Conservation (phyloP, 1,140 invertebrate genomes). For the Batillaria attramentaria region DNA sequence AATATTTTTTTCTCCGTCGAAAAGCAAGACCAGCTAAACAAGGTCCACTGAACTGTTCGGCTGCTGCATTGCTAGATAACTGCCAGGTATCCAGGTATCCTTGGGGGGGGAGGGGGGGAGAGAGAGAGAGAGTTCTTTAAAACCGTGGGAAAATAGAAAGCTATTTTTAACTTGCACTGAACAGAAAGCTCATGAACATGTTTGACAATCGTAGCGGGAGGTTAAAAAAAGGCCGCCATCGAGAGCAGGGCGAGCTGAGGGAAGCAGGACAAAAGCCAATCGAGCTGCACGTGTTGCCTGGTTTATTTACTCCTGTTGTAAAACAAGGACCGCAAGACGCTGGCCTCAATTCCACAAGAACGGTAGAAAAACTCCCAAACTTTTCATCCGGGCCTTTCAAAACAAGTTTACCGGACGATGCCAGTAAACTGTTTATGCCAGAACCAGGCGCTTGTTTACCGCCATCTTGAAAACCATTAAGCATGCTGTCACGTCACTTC, state of each 20-base stretch:
- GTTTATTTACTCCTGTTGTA: constrained; percentile 36
- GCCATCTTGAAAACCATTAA: constrained; percentile 36
- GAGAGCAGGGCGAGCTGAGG: no score
- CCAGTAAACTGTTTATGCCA: constrained; percentile 22
- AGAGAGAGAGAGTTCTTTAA: no score
- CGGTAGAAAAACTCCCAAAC: constrained; percentile 13
- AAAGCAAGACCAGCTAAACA: no score
- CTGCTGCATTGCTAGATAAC: no score
- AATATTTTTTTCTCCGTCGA: no score
- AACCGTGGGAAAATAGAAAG: no score
- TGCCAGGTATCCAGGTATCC: no score
- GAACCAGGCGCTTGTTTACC: constrained; percentile 8
- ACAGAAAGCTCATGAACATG: no score
- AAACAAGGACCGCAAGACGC: constrained; percentile 5
- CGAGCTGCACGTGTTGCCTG: neutral
- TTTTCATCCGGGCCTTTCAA: constrained; percentile 29
- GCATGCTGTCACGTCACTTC: constrained; percentile 35
- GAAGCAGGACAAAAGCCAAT: constrained; percentile 11
- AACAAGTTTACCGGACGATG: constrained; percentile 25
- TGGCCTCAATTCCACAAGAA: constrained; percentile 20
- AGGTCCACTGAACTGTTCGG: no score
- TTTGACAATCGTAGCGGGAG: constrained; percentile 20
- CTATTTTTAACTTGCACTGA: no score
- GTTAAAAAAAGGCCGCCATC: no score
- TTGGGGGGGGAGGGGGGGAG: no score